These are phyloP conservation scores for Platichthys stellatus DNA, from an alignment of 2,113 vertebrate species.

Conservation along the genomic window DNA sequence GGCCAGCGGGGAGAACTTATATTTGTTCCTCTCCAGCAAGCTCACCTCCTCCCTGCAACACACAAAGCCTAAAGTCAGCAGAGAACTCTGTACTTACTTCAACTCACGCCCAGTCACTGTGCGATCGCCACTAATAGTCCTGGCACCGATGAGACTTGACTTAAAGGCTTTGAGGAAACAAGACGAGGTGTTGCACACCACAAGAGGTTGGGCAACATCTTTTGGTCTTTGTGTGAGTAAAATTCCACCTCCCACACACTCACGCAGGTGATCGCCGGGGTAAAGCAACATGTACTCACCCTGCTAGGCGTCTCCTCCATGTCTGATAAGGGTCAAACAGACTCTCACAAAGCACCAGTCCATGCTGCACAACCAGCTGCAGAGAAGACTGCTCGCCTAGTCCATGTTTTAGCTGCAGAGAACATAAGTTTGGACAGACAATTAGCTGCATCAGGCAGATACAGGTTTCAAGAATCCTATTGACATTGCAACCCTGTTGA, in stretches of 20 bases:
- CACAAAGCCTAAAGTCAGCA: constrained; percentile 57
- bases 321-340: constrained; percentile 96
- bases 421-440: constrained; percentile 21
- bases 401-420: constrained; percentile 84
- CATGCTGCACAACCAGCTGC: constrained; percentile 83
- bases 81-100: constrained; percentile 3
- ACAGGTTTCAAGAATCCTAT: background rate
- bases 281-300: constrained; percentile 81
- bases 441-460: background rate
- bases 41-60: constrained; percentile 90
- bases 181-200: constrained; percentile 30
- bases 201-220: constrained; percentile 52
- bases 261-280: constrained; percentile 13
- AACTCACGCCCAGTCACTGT: constrained; percentile 30
- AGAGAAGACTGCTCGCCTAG: constrained; percentile 73
- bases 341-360: constrained; percentile 90
- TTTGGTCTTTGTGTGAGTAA: constrained; percentile 29
- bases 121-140: background rate
- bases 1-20: constrained; percentile 90
- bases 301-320: constrained; percentile 89
- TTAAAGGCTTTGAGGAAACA: constrained; percentile 25
- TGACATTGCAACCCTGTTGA: background rate
- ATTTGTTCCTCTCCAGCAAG: constrained; percentile 92
- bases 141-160: constrained; percentile 27
- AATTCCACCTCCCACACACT: constrained; percentile 62